Evolutionary conservation across 1,140 invertebrate genomes (phyloP).

Genomic region (Drosophila nikananu): DNA sequence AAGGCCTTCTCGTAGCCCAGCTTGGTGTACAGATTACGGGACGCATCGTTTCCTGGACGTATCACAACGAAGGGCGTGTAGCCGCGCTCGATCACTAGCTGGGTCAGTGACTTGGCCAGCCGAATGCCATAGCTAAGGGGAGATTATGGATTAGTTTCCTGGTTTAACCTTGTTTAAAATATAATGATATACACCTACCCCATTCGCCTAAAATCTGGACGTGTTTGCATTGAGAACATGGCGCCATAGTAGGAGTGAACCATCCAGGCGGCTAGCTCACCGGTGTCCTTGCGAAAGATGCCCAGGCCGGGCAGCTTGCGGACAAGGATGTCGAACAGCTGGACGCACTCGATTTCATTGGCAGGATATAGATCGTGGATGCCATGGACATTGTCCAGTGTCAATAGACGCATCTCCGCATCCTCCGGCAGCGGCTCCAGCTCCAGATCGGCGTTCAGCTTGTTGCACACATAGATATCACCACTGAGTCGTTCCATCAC

Average conservation of each 20-base stretch:
- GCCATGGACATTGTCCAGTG: conserved; percentile 90
- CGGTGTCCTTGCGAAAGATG: conserved; percentile 89
- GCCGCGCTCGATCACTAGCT: conserved; percentile 90
- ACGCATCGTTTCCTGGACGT: conserved; percentile 93
- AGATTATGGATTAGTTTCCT: not conserved
- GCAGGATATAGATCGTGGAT: conserved; percentile 94
- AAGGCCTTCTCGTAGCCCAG: conserved; percentile 92
- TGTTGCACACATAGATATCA: conserved; percentile 91
- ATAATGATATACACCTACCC: conserved; percentile 85
- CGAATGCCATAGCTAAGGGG: conserved; percentile 87
- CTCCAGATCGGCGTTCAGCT: conserved; percentile 86
- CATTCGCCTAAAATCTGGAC: conserved; percentile 92
- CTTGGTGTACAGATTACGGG: conserved; percentile 91
- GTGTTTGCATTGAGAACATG: conserved; percentile 96
- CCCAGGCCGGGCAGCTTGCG: conserved; percentile 91
- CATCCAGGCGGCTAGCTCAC: conserved; percentile 93
- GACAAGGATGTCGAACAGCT: conserved; percentile 92
- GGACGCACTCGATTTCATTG: conserved; percentile 93
- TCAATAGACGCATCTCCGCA: conserved; percentile 89
- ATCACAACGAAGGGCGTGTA: conserved; percentile 94
- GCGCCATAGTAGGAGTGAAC: conserved; percentile 95
- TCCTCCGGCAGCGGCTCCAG: conserved; percentile 88
- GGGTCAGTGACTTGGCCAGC: conserved; percentile 89
- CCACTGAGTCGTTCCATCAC: conserved; percentile 91
- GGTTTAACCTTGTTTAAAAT: not conserved